Base-by-base conservation (phyloP, 2,888 invertebrate genomes). In the Cyclophora albipunctata region DNA sequence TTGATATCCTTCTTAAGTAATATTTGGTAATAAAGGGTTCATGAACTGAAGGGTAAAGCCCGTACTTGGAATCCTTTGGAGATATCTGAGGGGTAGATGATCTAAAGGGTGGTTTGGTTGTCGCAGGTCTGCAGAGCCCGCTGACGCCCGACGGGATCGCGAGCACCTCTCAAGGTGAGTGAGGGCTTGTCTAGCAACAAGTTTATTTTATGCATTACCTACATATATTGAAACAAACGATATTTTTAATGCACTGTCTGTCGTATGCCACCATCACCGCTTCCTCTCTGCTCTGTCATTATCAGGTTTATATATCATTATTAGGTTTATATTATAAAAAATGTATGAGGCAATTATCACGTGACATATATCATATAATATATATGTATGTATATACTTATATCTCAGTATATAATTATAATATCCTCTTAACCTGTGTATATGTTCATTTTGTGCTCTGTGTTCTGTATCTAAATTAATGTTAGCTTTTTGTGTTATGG, bases 111-210 rank as follows among this genome's bases (percentile, higher is more conserved):
- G 20, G 20, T 20, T 20, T 20, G 20, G 60, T 53, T 78, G 60
- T 72, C 20, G 63, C 91, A 92, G 92, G 91, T 83, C 86, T 92
- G 72, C 81, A 79, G 71, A 91, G 90, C 74, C 90, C 91, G 55
- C 84, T 92, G 76, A 82, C 89, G 59, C 90, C 91, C 54, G 95
- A 94, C 83, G 93, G 93, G 81, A 89, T 95, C 78, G 94, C 95
- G 67, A 93, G 94, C 77, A 95, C 95, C 73, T 95, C 95, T 71
- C 95, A 95, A 95, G 95, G 95, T 95, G 92, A 93, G 93, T 90
- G 66, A 56, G 73, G 65, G 86, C 88, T 87, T 88, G 80, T 81
- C 65, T 81, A 81, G 79, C 77, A 84, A 86, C 84, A 82, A 86
- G 76, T 80, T 85, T 84, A 83, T 78, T 84, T 86, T 84, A 85